Base-by-base conservation (phyloP, 2,888 invertebrate genomes). In the Tenthredo mesomela region DNA sequence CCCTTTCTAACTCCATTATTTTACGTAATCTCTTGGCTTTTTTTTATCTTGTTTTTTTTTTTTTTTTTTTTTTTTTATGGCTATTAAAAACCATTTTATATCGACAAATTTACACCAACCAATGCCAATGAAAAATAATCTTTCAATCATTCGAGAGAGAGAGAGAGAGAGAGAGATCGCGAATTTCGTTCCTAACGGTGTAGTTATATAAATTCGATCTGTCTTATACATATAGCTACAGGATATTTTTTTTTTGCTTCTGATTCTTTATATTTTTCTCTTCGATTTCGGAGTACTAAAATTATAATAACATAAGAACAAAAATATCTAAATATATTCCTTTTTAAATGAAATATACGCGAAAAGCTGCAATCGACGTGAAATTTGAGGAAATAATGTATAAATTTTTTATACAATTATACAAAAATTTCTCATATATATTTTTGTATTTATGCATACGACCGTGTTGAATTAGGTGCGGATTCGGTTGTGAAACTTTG, bases 131-230 rank as follows among this genome's bases (percentile, higher is more conserved):
- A 50, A 73, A 82, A 85, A 82, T 58, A n/a, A 71, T 82, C 82
- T 47, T 40, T 58, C 73, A 54, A 40, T 82, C 71, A 65, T 15
- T 70, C 82, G 10, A 43, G 29, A 29, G 29, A 29, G 70, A 43
- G 85, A 80, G 58, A 50, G 10, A 43, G 29, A 29, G 29, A 29
- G 70, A 43, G 85, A 80, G 58, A 50, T 80, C 40, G 78, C 18
- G 40, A 80, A 61, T 80, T 80, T 61, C 78, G 33, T 54, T 54
- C 78, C 15, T 29, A 9, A 9, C 18, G 33, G 9, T n/a, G n/a
- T n/a, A 25, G 61, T 80, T 80, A 61, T 12, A 40, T 80, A 80
- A 80, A 80, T 40, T 61, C 78, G 78, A 80, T 80, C 78, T 80
- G 33, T 78, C 78, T 80, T 80, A 7, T 0, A 7, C 1, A 1